Percentiles rank a stretch among this genome's conserved stretches.
Evolutionary conservation across 1,140 invertebrate genomes (phyloP).

Genomic region (Ceratosolen fusciceps): DNA sequence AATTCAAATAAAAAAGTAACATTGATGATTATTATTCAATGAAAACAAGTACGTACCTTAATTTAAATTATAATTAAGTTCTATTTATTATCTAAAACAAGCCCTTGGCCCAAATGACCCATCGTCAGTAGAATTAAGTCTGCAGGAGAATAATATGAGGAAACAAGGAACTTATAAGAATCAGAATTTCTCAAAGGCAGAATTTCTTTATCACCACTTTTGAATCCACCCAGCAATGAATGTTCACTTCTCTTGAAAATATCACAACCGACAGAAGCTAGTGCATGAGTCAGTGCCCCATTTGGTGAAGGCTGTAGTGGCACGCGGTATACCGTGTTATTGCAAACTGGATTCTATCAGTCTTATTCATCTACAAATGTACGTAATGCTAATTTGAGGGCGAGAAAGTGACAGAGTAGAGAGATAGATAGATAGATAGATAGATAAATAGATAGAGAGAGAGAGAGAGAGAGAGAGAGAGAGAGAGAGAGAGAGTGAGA

Average conservation of each 20-base stretch:
- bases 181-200: neutral
- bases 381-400: neutral
- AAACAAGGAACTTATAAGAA: neutral
- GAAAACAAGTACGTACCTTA: slow-evolving; percentile 9
- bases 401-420: neutral
- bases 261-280: neutral
- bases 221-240: neutral
- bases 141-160: neutral
- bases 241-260: neutral
- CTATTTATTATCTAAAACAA: slow-evolving; percentile 10
- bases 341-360: neutral
- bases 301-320: neutral
- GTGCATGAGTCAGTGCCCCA: slow-evolving; percentile 5
- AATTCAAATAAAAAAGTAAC: too few species aligned
- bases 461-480: neutral
- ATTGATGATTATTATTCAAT: too few species aligned
- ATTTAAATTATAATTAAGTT: neutral
- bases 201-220: neutral
- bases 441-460: neutral
- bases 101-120: slow-evolving; percentile 20
- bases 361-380: neutral
- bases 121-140: neutral
- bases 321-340: neutral
- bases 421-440: too few species aligned
- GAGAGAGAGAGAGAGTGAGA: neutral